Percentiles rank a stretch among this genome's conserved stretches.
Conservation (phyloP, 1,140 invertebrate genomes). For the Diabrotica virgifera region DNA sequence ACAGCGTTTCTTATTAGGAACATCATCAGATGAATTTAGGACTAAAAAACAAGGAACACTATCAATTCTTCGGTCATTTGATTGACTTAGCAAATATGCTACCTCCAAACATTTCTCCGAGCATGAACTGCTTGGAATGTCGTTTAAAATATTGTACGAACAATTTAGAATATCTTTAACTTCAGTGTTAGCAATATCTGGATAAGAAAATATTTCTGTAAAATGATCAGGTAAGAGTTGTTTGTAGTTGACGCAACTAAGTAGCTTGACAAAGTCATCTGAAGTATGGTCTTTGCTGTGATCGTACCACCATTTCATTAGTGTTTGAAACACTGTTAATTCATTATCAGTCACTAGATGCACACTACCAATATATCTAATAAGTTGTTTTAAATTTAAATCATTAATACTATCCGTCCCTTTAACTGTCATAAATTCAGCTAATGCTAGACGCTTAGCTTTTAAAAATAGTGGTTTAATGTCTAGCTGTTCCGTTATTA, state of each 20-base stretch:
- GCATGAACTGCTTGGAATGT: slow-evolving; percentile 9
- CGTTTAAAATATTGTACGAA: slow-evolving; percentile 23
- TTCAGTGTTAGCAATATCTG: slow-evolving; percentile 30
- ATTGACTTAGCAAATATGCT: slow-evolving; percentile 18
- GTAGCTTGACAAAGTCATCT: slow-evolving; percentile 25
- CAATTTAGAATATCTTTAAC: slow-evolving; percentile 30
- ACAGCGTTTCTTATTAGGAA: no score
- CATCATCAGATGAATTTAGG: no score
- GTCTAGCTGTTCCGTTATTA: slow-evolving; percentile 33
- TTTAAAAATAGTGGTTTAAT: slow-evolving; percentile 36
- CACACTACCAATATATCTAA: slow-evolving; percentile 36
- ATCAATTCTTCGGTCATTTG: slow-evolving; percentile 19
- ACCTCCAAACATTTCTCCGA: slow-evolving; percentile 15
- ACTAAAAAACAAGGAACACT: slow-evolving; percentile 29
- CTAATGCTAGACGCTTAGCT: slow-evolving; percentile 40
- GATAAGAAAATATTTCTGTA: slow-evolving; percentile 34
- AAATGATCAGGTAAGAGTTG: slow-evolving; percentile 31
- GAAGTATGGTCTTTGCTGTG: slow-evolving; percentile 25
- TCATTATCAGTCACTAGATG: slow-evolving; percentile 35
- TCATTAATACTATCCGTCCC: slow-evolving; percentile 30
- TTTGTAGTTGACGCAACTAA: slow-evolving; percentile 39
- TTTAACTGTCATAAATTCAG: slow-evolving; percentile 35
- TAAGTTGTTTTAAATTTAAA: slow-evolving; percentile 35
- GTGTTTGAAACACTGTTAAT: slow-evolving; percentile 37
- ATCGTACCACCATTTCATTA: slow-evolving; percentile 42